Base-by-base conservation (phyloP, 2,888 invertebrate species). In the Seira musarum region DNA sequence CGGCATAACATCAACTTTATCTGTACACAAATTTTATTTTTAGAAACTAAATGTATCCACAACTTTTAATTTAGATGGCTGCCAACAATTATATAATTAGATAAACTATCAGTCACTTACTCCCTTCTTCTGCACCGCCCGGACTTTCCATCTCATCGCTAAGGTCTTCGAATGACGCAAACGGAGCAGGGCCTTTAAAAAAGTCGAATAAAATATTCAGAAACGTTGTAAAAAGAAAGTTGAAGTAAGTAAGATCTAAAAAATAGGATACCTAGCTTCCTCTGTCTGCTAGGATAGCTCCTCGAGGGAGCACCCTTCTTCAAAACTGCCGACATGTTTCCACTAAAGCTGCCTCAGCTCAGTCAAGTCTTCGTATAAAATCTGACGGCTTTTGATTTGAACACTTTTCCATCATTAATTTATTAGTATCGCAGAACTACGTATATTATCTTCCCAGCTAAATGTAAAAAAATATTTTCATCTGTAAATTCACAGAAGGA, bases 131-230 rank as follows among this genome's bases (percentile, higher is more conserved):
- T 13, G 57, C 71, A 6, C 66, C 30, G 19, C 78, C 74, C 49
- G 90, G 89, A 88, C 91, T 92, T 69, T 89, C 89, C 90, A 94
- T 92, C 91, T 94, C 94, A 90, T 95, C 95, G 88, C 94, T 94
- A 89, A 93, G 92, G 91, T 95, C 95, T 91, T 96, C 96, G 90
- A 96, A 95, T 88, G 96, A 96, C 89, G 96, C 96, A 90, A 96
- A 94, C 88, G 96, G 96, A 88, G 96, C 96, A 89, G 96, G 95
- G 89, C 96, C 96, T n/a, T n/a, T n/a, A n/a, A n/a, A n/a, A n/a
- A n/a, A n/a, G n/a, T n/a, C n/a, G n/a, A n/a, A n/a, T n/a, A n/a
- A n/a, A n/a, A n/a, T n/a, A n/a, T n/a, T n/a, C n/a, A n/a, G n/a
- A n/a, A n/a, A n/a, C n/a, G n/a, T n/a, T n/a, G n/a, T n/a, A n/a